Conservation (phyloP, 2,113 vertebrate species). For the Tragulus kanchil region DNA sequence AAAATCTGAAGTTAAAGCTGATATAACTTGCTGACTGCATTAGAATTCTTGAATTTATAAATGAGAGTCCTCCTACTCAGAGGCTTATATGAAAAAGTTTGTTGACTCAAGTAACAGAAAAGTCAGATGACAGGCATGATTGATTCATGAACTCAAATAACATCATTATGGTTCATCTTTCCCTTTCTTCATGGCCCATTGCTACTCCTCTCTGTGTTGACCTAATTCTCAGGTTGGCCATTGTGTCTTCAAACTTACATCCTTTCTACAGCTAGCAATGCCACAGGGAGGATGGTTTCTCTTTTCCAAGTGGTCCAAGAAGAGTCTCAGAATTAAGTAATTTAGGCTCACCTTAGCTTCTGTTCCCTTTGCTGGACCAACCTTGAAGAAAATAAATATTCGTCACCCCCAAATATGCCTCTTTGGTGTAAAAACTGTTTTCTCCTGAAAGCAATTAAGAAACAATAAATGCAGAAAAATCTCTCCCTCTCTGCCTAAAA, state of each 20-base stretch:
- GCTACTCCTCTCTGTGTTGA: neutral
- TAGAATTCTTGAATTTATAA: neutral
- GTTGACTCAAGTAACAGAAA: neutral
- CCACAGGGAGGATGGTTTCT: neutral
- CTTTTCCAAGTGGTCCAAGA: neutral
- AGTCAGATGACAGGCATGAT: neutral
- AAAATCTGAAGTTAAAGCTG: neutral
- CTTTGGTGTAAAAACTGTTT: conserved; percentile 4
- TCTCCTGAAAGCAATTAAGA: neutral
- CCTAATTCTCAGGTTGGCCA: neutral
- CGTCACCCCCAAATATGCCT: neutral
- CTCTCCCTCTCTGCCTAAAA: neutral
- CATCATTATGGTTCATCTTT: neutral
- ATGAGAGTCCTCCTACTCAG: neutral
- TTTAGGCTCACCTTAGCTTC: neutral
- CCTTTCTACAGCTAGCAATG: neutral
- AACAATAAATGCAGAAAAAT: neutral
- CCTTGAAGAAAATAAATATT: neutral
- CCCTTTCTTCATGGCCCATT: neutral
- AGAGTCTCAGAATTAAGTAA: neutral
- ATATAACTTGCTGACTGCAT: neutral
- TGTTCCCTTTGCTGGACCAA: neutral
- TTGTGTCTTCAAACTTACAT: neutral
- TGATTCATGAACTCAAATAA: neutral
- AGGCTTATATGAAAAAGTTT: neutral